Evolutionary conservation across 2,797 vertebrate species (phyloP), one percentile per base, ranked within the genome.

Genomic region (Melanogrammus aeglefinus): DNA sequence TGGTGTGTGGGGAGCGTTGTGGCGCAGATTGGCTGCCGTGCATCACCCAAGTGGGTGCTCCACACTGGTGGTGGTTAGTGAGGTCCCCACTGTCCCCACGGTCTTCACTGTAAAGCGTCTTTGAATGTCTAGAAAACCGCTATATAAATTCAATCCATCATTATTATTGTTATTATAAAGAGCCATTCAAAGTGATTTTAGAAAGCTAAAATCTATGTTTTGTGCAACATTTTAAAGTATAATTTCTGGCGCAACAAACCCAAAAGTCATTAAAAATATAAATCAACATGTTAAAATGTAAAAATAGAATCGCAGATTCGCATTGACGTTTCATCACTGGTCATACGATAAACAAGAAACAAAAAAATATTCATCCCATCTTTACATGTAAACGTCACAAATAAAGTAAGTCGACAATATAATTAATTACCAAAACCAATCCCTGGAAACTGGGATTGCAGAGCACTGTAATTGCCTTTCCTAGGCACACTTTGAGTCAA

Each of bases 341-440:
- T 24, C 57, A 51, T 51, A 51, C 18, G 5, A 51, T 51, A 51
- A 27, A 69, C 63, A 69, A 24, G 14, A 69, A 44, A 44, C 9
- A 27, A 9, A 69, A 69, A 6, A 66, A 27, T 24, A 66, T 9
- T 69, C 63, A 69, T 63, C 57, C 2, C 14, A 57, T 74, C 77
- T 41, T 75, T 69, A 51, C 57, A n/a, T 76, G 38, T 72, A 24
- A 80, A 83, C 74, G 70, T 7, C 51, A 83, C 47, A 27, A 29
- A 33, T 63, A 29, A 35, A 75, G 12, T 21, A 29, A 35, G 27
- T 51, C 14, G 51, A 31, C n/a, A 47, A 57, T 41, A 44, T 13
- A 10, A 10, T 41, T 74, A 7, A 74, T 74, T 74, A 47, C 3
- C 24, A 63, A n/a, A 63, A 63, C 8, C 7, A 0, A 72, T 35